Conservation (phyloP, 1,140 invertebrate genomes). For the Bombus confusus region DNA sequence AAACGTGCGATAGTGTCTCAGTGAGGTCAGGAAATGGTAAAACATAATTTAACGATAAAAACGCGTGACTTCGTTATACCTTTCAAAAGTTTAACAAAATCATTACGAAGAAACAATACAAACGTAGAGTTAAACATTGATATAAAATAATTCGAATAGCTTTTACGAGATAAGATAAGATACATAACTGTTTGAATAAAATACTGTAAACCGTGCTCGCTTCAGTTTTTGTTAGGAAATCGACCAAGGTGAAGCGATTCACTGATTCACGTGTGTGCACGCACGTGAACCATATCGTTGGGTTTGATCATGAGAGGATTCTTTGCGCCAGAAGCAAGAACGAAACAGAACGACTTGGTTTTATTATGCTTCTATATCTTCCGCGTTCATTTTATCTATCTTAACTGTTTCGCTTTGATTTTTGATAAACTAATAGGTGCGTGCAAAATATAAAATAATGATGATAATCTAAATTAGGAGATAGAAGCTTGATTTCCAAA, state of each 20-base stretch:
- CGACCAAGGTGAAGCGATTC: slow-evolving; percentile 14
- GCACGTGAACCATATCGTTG: too few species aligned
- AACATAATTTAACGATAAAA: not conserved
- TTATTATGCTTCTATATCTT: slow-evolving; percentile 42
- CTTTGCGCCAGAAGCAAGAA: slow-evolving; percentile 33
- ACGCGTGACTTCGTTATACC: not conserved
- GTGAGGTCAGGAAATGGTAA: too few species aligned
- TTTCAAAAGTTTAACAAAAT: too few species aligned
- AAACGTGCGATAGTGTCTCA: not conserved
- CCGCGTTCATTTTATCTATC: slow-evolving; percentile 35
- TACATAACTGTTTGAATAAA: not conserved
- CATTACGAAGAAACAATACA: not conserved
- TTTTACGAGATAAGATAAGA: not conserved
- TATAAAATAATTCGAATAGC: not conserved
- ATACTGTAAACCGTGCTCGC: slow-evolving; percentile 5
- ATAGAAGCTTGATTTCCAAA: not conserved
- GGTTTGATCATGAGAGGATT: slow-evolving; percentile 54
- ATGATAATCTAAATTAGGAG: not conserved
- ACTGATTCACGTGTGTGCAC: slow-evolving; percentile 13
- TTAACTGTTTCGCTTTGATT: not conserved
- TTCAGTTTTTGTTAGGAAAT: slow-evolving; percentile 14
- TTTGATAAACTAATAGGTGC: not conserved
- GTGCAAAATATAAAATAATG: not conserved
- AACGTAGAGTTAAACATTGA: not conserved
- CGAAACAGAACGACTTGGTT: slow-evolving; percentile 64